These are phyloP conservation scores for Gallinago undulata DNA, from an alignment of 2,113 vertebrate genomes.

Conservation along the genomic window DNA sequence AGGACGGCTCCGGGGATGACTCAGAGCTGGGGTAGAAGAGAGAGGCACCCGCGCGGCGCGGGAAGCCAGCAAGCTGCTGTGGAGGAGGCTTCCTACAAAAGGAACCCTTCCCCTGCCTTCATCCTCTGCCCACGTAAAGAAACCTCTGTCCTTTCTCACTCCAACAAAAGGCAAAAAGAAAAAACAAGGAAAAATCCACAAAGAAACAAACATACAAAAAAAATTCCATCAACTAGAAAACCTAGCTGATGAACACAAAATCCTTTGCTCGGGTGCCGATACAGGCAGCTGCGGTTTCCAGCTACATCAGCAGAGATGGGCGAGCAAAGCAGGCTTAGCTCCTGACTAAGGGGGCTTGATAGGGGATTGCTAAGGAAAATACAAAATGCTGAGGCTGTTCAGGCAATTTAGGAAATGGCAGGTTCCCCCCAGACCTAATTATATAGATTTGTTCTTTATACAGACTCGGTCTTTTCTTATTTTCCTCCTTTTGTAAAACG, in stretches of 20 bases:
- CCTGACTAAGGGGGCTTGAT: no score
- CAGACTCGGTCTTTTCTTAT: not conserved
- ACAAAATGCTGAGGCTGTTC: not conserved
- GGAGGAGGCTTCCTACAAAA: not conserved
- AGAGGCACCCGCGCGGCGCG: accelerated
- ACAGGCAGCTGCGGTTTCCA: not conserved
- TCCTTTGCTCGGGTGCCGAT: not conserved
- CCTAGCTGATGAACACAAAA: not conserved
- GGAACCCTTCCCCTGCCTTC: not conserved
- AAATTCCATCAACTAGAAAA: not conserved
- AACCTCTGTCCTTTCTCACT: not conserved
- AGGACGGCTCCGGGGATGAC: not conserved
- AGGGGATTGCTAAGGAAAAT: not conserved
- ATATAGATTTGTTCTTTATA: not conserved
- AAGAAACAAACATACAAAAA: not conserved
- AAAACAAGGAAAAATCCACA: not conserved
- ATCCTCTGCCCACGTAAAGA: not conserved
- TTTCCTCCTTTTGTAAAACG: not conserved
- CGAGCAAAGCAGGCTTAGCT: not conserved
- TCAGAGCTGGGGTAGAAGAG: not conserved
- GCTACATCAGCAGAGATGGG: not conserved
- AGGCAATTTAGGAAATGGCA: not conserved
- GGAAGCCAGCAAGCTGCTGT: not conserved
- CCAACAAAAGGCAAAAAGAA: not conserved
- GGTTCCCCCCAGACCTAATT: not conserved